Conservation (phyloP, 2,113 vertebrate species). For the Balaeniceps rex region DNA sequence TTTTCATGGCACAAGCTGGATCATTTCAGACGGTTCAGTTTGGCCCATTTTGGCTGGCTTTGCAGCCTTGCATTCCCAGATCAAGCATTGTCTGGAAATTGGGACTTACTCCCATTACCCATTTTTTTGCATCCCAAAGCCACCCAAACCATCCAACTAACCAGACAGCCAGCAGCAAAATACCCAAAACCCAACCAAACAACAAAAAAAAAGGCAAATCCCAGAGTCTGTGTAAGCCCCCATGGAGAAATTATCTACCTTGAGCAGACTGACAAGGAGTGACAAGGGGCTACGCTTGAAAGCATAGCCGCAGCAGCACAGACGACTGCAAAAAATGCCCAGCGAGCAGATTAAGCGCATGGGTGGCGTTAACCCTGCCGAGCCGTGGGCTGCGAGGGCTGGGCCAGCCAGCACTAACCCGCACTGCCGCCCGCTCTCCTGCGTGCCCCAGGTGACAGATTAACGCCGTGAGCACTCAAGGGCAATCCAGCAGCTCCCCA, state of each 20-base stretch:
- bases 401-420: not conserved
- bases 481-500: not conserved
- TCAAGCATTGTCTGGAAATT: not conserved
- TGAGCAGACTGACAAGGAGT: not conserved
- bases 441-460: not conserved
- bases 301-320: not conserved
- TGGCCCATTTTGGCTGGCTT: not conserved
- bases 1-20: not conserved
- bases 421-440: accelerated
- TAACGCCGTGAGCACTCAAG: accelerated
- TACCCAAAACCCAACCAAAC: not conserved
- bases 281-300: accelerated
- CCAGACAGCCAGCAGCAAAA: not conserved
- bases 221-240: not conserved
- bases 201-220: not conserved
- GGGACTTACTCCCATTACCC: not conserved
- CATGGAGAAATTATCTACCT: not conserved
- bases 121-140: not conserved
- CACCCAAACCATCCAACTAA: not conserved
- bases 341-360: accelerated
- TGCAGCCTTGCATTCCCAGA: not conserved
- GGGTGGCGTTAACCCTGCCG: accelerated
- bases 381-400: accelerated
- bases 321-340: accelerated
- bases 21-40: not conserved